phyloP scores from a whole-genome alignment of 2,797 vertebrate species.

The Chiroxiphia lanceolata region DNA sequence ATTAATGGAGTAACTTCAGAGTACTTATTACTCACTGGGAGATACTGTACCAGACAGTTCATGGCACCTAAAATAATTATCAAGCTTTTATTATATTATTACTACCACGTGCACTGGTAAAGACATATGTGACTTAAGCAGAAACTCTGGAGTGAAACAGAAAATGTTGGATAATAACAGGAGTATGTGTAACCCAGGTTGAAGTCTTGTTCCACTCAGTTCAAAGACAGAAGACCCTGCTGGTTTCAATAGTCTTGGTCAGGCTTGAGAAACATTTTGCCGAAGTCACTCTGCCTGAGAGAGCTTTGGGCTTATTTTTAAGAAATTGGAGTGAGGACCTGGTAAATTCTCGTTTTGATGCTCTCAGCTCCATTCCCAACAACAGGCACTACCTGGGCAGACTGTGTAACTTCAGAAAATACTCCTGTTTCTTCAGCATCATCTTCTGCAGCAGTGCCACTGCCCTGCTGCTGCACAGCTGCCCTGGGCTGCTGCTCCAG shows the following conservation, averaged over 20 bases:
- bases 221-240: slow-evolving; percentile 5
- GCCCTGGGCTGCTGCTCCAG: background rate
- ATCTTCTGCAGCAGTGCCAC: background rate
- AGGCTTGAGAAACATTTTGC: background rate
- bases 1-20: slow-evolving; percentile 43
- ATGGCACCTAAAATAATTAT: slow-evolving; percentile 19
- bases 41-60: slow-evolving; percentile 47
- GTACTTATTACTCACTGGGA: slow-evolving; percentile 32
- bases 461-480: background rate
- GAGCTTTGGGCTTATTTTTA: background rate
- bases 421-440: background rate
- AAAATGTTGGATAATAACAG: background rate
- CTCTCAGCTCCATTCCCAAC: background rate
- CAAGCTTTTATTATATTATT: background rate
- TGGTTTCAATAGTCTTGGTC: slow-evolving; percentile 14
- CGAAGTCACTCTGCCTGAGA: background rate
- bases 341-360: background rate
- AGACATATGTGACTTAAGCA: background rate
- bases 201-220: background rate
- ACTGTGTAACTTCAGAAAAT: background rate
- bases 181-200: background rate
- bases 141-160: background rate
- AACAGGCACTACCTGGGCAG: background rate
- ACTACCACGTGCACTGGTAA: background rate
- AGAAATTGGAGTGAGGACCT: background rate